These are phyloP conservation scores for Psilanteris sp. DNA, from an alignment of 1,140 invertebrate species.

Conservation along the genomic window DNA sequence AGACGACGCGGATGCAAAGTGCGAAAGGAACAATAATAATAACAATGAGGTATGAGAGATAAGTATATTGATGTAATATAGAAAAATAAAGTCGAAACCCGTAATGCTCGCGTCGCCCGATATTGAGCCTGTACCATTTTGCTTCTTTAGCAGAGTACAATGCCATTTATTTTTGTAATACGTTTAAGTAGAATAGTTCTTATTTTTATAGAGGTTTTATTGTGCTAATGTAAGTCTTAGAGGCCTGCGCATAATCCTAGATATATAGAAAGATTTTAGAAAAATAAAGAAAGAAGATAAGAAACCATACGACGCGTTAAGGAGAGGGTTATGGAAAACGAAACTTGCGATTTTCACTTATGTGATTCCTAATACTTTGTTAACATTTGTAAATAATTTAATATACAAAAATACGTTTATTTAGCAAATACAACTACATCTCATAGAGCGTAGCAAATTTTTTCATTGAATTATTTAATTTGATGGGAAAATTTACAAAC, in stretches of 20 bases:
- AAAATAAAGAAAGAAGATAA: constrained; percentile 4
- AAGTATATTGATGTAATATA: constrained; percentile 25
- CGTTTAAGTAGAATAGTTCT: constrained; percentile 80
- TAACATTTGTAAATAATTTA: constrained; percentile 48
- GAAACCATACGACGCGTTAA: constrained; percentile 16
- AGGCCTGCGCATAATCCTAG: constrained; percentile 77
- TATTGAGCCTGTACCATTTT: constrained; percentile 79
- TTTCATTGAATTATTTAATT: too few species aligned
- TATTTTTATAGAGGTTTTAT: constrained; percentile 81
- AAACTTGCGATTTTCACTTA: constrained; percentile 29
- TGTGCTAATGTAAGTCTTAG: constrained; percentile 80
- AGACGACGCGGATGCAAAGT: constrained; percentile 64
- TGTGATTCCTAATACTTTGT: constrained; percentile 7
- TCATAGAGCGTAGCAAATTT: too few species aligned
- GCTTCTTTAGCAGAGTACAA: constrained; percentile 80
- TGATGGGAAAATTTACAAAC: too few species aligned
- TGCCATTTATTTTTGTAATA: constrained; percentile 80
- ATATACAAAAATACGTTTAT: too few species aligned
- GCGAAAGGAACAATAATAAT: constrained; percentile 62
- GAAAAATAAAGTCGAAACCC: constrained; percentile 52
- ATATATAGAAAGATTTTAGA: constrained; percentile 67
- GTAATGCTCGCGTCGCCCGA: constrained; percentile 75
- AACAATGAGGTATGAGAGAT: constrained; percentile 29
- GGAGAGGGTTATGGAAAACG: constrained; percentile 32
- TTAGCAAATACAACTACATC: constrained; percentile 1